These are phyloP conservation scores for Mythimna lalbum DNA, from an alignment of 2,888 invertebrate genomes.

Conservation along the genomic window DNA sequence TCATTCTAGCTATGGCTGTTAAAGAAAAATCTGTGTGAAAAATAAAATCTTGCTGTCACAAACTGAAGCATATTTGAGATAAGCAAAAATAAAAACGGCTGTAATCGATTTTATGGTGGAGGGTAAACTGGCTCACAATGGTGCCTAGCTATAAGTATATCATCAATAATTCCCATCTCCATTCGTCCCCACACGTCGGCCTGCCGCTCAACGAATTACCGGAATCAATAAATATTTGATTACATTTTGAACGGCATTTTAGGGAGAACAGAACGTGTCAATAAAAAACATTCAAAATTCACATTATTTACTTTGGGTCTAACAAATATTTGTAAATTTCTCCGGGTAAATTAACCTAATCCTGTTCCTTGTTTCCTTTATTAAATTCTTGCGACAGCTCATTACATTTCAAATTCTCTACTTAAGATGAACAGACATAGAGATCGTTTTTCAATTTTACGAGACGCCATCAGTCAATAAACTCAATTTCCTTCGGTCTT, in stretches of 20 bases:
- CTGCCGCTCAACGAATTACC: slow-evolving; percentile 74
- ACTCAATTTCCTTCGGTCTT: slow-evolving; percentile 21
- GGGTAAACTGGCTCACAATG: slow-evolving; percentile 42
- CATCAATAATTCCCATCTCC: slow-evolving; percentile 75
- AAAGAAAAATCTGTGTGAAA: background rate
- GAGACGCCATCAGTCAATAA: slow-evolving; percentile 22
- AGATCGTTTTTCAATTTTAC: slow-evolving; percentile 24
- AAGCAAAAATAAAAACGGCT: background rate
- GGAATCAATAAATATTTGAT: slow-evolving; percentile 79
- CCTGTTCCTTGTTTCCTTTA: slow-evolving; percentile 3
- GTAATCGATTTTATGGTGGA: slow-evolving; percentile 58
- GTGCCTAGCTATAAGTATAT: slow-evolving; percentile 42
- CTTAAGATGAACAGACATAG: background rate
- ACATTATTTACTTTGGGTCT: slow-evolving; percentile 42
- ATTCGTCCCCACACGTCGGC: slow-evolving; percentile 66
- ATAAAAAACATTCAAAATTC: slow-evolving; percentile 53
- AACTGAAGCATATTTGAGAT: background rate
- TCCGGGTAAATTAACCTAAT: slow-evolving; percentile 17
- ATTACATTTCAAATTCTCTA: slow-evolving; percentile 15
- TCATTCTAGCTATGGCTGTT: background rate
- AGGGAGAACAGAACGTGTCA: slow-evolving; percentile 65
- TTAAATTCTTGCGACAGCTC: slow-evolving; percentile 22
- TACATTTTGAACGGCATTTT: slow-evolving; percentile 70
- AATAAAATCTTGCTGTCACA: background rate
- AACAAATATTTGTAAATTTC: slow-evolving; percentile 41